A percentile compares a stretch with the other conserved stretches of the same genome.
phyloP scores from a whole-genome alignment of 1,140 invertebrate species.

The Linepithema humile region DNA sequence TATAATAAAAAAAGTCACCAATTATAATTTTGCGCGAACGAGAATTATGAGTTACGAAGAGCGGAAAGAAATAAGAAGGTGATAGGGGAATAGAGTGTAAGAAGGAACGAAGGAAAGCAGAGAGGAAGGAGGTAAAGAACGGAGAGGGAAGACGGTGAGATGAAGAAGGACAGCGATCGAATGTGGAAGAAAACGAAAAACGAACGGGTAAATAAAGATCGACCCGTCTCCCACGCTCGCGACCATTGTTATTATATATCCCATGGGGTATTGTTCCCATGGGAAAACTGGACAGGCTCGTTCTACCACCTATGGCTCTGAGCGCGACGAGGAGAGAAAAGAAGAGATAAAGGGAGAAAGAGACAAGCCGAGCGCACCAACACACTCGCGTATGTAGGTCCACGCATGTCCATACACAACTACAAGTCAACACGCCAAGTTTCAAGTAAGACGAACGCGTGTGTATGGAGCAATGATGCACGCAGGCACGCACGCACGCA shows the following conservation, averaged over 20 bases:
- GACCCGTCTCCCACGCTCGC: constrained; percentile 77
- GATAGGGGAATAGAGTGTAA: neutral
- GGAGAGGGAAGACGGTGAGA: neutral
- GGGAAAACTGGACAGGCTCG: constrained; percentile 79
- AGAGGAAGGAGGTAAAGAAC: constrained; percentile 8
- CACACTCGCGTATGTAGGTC: neutral
- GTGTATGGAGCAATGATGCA: too few species aligned
- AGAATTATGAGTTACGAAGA: neutral
- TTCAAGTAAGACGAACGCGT: too few species aligned
- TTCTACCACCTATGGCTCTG: constrained; percentile 71
- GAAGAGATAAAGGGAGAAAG: neutral
- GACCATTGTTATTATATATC: constrained; percentile 80
- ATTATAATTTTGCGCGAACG: too few species aligned
- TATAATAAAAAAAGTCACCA: too few species aligned
- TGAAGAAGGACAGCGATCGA: constrained; percentile 32
- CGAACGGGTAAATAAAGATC: constrained; percentile 78
- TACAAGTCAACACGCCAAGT: too few species aligned
- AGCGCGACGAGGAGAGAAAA: constrained; percentile 40
- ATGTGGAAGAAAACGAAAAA: constrained; percentile 65
- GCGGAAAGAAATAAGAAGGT: neutral
- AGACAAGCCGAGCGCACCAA: constrained; percentile 42
- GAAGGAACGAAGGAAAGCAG: constrained; percentile 28
- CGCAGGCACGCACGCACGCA: neutral
- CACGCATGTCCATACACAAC: too few species aligned
- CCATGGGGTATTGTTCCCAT: constrained; percentile 80